These are phyloP conservation scores for Sylvia borin DNA, from an alignment of 2,797 vertebrate species.

Conservation along the genomic window DNA sequence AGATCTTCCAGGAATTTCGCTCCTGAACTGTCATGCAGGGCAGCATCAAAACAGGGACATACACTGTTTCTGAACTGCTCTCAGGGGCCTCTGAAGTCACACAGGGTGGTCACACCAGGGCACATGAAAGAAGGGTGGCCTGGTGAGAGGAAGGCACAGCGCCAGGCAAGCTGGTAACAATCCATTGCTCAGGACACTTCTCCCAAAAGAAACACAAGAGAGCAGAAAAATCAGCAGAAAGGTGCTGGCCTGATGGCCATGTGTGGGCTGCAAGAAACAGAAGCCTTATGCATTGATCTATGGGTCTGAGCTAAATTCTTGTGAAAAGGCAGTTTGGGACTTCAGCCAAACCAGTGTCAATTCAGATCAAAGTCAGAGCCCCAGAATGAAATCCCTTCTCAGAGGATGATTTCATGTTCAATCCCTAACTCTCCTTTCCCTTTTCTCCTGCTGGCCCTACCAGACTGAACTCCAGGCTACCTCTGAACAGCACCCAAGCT, in stretches of 20 bases:
- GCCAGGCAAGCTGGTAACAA: neutral
- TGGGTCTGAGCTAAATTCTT: neutral
- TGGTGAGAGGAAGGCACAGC: neutral
- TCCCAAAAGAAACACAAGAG: neutral
- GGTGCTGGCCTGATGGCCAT: neutral
- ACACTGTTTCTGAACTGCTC: fast-evolving
- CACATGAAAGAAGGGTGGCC: neutral
- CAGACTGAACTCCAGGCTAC: conserved; percentile 45
- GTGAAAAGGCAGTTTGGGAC: neutral
- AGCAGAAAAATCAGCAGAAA: neutral
- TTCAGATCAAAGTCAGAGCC: neutral
- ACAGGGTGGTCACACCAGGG: neutral
- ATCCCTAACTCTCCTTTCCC: neutral
- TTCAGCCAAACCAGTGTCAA: neutral
- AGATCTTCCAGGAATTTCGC: neutral
- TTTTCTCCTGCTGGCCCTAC: conserved; percentile 4
- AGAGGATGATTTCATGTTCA: neutral
- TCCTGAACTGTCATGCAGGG: neutral
- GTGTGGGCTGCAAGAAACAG: neutral
- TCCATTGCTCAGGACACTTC: neutral
- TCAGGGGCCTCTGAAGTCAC: neutral
- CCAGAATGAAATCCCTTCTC: neutral
- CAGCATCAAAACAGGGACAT: neutral
- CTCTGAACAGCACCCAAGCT: neutral
- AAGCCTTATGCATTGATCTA: neutral